Evolutionary conservation across 2,888 invertebrate genomes (phyloP).

Genomic region (Ischnus inquisitorius): DNA sequence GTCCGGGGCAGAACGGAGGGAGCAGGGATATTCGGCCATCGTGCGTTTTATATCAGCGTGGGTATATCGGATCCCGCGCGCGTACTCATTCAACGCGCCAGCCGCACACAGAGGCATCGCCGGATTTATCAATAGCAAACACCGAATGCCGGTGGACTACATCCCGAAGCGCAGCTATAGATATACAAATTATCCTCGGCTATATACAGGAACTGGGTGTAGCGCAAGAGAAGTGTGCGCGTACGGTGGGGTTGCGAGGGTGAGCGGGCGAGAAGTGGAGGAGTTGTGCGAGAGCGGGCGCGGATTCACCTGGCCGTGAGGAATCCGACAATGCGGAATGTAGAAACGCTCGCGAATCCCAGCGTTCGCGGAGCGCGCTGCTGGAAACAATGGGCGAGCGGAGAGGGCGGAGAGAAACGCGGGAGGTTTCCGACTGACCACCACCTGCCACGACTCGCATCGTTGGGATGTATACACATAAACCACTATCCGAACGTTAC

Average conservation of each 20-base stretch:
- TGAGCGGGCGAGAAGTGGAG: slow-evolving; percentile 38
- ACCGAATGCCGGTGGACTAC: slow-evolving; percentile 27
- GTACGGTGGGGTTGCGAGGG: slow-evolving; percentile 18
- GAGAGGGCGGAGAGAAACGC: slow-evolving; percentile 69
- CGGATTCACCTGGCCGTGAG: slow-evolving; percentile 76
- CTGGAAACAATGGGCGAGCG: slow-evolving; percentile 57
- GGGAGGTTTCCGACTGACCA: slow-evolving; percentile 74
- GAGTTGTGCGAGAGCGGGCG: slow-evolving; percentile 40
- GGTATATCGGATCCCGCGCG: slow-evolving; percentile 12
- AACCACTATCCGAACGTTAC: slow-evolving; percentile 17
- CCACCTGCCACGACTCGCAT: slow-evolving; percentile 72
- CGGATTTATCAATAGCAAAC: slow-evolving; percentile 46
- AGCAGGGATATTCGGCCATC: slow-evolving; percentile 25
- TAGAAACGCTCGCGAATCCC: slow-evolving; percentile 58
- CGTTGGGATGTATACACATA: slow-evolving; percentile 10
- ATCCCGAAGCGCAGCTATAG: neutral
- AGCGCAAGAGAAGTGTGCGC: neutral
- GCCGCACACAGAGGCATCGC: slow-evolving; percentile 10
- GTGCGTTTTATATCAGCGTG: slow-evolving; percentile 48
- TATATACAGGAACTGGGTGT: neutral
- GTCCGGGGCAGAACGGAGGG: neutral
- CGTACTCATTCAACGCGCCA: neutral
- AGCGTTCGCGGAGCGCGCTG: slow-evolving; percentile 15
- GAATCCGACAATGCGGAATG: slow-evolving; percentile 74
- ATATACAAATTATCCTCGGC: neutral